Conservation (phyloP, 2,113 vertebrate genomes). For the Pseudorectes ferrugineus region DNA sequence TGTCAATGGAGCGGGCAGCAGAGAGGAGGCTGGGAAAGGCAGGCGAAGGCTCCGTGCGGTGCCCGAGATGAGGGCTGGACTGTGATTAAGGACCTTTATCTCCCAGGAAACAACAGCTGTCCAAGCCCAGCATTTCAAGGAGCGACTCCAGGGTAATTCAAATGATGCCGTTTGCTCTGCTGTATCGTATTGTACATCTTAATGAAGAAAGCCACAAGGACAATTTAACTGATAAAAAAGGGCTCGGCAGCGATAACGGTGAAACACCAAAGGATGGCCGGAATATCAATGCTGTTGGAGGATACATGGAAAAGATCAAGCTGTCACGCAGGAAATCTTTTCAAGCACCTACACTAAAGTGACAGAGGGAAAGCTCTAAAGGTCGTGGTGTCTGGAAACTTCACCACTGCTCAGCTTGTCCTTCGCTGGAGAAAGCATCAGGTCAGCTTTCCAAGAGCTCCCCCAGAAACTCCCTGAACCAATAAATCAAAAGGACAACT, state of each 20-base stretch:
- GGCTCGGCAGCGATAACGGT: neutral
- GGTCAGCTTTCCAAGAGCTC: neutral
- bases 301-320: neutral
- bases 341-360: neutral
- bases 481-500: neutral
- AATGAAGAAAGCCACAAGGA: constrained; percentile 59
- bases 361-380: constrained; percentile 6
- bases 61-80: neutral
- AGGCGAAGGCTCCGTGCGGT: rapidly evolving
- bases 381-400: neutral
- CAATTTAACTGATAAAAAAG: constrained; percentile 19
- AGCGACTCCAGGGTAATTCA: constrained; percentile 15
- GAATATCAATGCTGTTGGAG: neutral
- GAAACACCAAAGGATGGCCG: neutral
- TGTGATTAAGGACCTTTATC: neutral
- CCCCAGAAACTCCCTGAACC: neutral
- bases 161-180: neutral
- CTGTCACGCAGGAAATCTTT: neutral
- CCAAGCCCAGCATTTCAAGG: neutral
- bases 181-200: neutral
- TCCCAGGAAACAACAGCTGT: neutral
- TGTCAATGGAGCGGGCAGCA: neutral
- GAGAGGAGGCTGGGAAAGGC: neutral
- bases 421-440: neutral
- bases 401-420: neutral